Evolutionary conservation across 2,113 vertebrate species (phyloP), one percentile per base, ranked within the genome.

Genomic region (Pluvialis apricaria): DNA sequence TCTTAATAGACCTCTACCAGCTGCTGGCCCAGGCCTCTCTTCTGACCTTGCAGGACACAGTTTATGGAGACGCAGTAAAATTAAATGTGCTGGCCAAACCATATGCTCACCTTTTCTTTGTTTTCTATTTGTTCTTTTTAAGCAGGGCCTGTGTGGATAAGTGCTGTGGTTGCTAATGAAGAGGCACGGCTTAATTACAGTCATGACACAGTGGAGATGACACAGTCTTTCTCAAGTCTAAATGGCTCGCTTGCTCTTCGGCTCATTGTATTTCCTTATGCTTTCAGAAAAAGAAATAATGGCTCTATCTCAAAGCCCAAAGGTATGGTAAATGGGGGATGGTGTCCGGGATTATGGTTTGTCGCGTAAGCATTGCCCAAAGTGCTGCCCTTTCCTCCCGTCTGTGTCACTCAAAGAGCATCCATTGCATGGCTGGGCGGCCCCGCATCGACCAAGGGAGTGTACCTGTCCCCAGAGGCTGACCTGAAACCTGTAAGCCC

Each of bases 1-100:
- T 89, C 73, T 90, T 89, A 66, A 90, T 38, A 75, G 45, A 52
- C 55, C 28, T 90, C 66, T 66, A 62, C 69, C 45, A 81, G 60
- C 72, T 86, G 60, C 34, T 21, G 38, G 34, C 28, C n/a, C 70
- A 86, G 70, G n/a, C 9, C 15, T 65, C 40, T 82, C 18, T 47
- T 58, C 68, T 83, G 55, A 68, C 38, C 22, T 79, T 84, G 64
- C 44, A 52, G 73, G 64, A 66, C 28, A 57, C 14, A n/a, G 15
- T 58, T 77, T 40, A n/a, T 5, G 17, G 55, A 80, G 11, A 34
- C 66, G 62, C n/a, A 51, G 24, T 71, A 49, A 95, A 69, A 55
- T 58, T 60, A 91, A 69, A 72, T 31, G 36, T 44, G 44, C 31
- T 49, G n/a, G 18, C 40, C 54, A 55, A 68, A 95, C 69, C 26